These are phyloP conservation scores for Otolemur garnettii DNA, from an alignment of 2,113 vertebrate species.

Conservation along the genomic window DNA sequence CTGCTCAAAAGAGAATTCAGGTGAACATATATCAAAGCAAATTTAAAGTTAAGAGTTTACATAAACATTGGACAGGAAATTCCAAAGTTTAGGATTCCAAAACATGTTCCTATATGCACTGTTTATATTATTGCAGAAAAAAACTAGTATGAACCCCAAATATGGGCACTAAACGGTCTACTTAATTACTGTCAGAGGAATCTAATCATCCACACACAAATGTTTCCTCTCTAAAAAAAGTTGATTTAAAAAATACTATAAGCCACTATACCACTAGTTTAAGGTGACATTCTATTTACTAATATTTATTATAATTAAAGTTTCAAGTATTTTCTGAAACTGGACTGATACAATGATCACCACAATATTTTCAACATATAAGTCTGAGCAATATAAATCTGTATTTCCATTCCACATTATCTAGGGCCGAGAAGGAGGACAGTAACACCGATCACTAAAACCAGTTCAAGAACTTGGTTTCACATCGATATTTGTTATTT, in stretches of 20 bases:
- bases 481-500: not conserved
- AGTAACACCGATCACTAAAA: not conserved
- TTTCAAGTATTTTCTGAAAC: not conserved
- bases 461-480: not conserved
- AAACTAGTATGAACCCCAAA: not conserved
- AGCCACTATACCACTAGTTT: no score
- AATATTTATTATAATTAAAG: not conserved
- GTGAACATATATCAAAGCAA: slow-evolving; percentile 32
- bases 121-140: not conserved
- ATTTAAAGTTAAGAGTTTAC: slow-evolving; percentile 48
- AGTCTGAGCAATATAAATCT: not conserved
- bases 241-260: not conserved
- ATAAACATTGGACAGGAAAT: slow-evolving; percentile 63
- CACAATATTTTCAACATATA: not conserved
- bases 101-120: not conserved
- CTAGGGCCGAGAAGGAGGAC: not conserved
- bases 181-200: not conserved
- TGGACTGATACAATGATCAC: not conserved
- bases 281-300: not conserved
- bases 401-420: not conserved
- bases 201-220: not conserved
- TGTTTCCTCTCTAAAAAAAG: not conserved
- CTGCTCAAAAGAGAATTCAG: slow-evolving; percentile 30
- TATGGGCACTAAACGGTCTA: not conserved
- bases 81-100: slow-evolving; percentile 27